phyloP scores from a whole-genome alignment of 2,888 invertebrate genomes.

The Pasiphila rectangulata region DNA sequence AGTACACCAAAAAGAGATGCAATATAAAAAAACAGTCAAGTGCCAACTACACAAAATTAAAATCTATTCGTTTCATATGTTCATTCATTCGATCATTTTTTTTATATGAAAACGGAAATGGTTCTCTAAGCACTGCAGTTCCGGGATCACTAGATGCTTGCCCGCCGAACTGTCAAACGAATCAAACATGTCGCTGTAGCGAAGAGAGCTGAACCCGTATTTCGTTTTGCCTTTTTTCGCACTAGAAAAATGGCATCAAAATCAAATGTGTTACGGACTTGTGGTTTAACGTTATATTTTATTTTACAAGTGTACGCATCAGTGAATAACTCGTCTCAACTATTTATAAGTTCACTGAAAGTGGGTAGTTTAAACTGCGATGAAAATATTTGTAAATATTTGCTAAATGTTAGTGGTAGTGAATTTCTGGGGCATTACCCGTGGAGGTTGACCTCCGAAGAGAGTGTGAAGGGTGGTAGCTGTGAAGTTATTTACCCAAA shows the following conservation, averaged over 20 bases:
- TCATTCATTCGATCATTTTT: too few species aligned
- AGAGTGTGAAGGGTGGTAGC: conserved; percentile 50
- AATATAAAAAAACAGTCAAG: too few species aligned
- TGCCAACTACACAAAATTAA: too few species aligned
- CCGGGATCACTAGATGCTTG: too few species aligned
- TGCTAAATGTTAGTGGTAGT: conserved; percentile 63
- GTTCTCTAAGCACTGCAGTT: conserved; percentile 54
- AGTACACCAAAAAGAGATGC: too few species aligned
- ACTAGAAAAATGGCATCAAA: conserved; percentile 60
- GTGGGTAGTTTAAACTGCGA: conserved; percentile 51
- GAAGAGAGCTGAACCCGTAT: conserved; percentile 41
- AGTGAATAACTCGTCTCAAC: conserved; percentile 41
- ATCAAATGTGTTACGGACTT: conserved; percentile 69
- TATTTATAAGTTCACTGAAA: conserved; percentile 56
- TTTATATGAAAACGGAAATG: too few species aligned
- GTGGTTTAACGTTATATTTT: conserved; percentile 64
- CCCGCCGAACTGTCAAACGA: conserved; percentile 66
- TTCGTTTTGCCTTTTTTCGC: conserved; percentile 51
- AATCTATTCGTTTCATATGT: too few species aligned
- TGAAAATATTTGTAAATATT: conserved; percentile 69
- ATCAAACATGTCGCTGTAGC: conserved; percentile 63
- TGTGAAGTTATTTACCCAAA: conserved; percentile 63
- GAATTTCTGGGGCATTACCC: conserved; percentile 68
- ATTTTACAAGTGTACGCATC: conserved; percentile 51
- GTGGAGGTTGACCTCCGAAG: conserved; percentile 64